phyloP scores from a whole-genome alignment of 1,140 invertebrate species.

The Vanessa tameamea region DNA sequence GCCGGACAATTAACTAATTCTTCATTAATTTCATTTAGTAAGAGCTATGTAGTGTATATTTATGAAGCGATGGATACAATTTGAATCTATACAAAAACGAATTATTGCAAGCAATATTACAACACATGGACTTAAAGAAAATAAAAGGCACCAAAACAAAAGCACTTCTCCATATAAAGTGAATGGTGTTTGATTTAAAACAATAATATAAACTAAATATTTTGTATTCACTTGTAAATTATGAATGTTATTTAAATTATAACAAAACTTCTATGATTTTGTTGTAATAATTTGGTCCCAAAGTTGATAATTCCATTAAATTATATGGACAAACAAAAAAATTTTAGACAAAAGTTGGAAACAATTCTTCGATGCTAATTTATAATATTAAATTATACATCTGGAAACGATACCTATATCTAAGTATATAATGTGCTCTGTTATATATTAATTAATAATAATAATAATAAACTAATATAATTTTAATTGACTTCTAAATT shows the following conservation, averaged over 20 bases:
- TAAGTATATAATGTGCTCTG: slow-evolving; percentile 7
- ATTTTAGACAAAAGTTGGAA: neutral
- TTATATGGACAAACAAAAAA: slow-evolving; percentile 1
- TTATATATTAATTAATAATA: neutral
- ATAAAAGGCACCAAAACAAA: neutral
- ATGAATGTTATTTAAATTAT: too few species aligned
- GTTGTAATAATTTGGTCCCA: slow-evolving; percentile 7
- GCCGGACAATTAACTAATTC: too few species aligned
- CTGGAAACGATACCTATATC: neutral
- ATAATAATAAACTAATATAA: neutral
- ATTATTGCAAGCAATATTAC: neutral
- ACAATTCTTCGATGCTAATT: too few species aligned
- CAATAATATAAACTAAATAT: too few species aligned
- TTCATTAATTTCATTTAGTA: too few species aligned
- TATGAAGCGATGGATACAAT: too few species aligned
- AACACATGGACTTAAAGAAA: neutral
- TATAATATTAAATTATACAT: too few species aligned
- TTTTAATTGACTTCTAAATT: neutral
- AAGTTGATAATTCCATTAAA: neutral
- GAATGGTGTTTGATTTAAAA: neutral
- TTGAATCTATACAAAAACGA: neutral
- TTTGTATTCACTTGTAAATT: too few species aligned
- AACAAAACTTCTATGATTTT: neutral
- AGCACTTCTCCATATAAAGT: neutral
- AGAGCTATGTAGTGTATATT: too few species aligned